Percentiles rank a stretch among this genome's conserved stretches.
phyloP scores from a whole-genome alignment of 2,888 invertebrate species.

The Troglohyphantes excavatus region DNA sequence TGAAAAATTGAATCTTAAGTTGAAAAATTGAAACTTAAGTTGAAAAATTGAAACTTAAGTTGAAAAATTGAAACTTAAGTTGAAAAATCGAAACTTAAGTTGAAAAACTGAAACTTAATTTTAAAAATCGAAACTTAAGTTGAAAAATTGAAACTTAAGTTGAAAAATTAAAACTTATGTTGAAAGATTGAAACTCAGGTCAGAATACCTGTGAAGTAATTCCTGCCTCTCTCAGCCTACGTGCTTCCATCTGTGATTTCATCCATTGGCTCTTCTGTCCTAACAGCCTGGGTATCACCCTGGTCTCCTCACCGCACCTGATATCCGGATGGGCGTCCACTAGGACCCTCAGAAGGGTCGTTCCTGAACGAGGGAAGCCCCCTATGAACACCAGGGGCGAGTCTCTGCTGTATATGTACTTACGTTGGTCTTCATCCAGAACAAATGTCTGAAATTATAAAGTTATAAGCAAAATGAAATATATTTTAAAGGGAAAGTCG shows the following conservation, averaged over 20 bases:
- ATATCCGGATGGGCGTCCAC: slow-evolving; percentile 98
- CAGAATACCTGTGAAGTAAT: slow-evolving; percentile 90
- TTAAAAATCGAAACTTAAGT: too few relatives aligned
- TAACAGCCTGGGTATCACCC: slow-evolving; percentile 97
- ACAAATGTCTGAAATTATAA: slow-evolving; percentile 63
- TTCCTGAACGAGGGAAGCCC: slow-evolving; percentile 98
- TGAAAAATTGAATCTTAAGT: too few relatives aligned
- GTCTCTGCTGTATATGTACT: slow-evolving; percentile 87
- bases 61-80: too few relatives aligned
- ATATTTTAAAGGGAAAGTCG: neutral
- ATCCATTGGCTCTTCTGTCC: slow-evolving; percentile 98
- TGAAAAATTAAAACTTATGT: too few relatives aligned
- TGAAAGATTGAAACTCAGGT: too few relatives aligned
- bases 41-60: too few relatives aligned
- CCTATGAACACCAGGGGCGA: slow-evolving; percentile 98
- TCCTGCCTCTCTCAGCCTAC: slow-evolving; percentile 95
- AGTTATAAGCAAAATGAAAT: neutral
- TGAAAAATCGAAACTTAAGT: too few relatives aligned
- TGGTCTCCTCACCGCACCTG: slow-evolving; percentile 97
- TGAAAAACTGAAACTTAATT: too few relatives aligned
- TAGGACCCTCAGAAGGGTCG: slow-evolving; percentile 98
- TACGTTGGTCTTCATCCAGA: slow-evolving; percentile 62
- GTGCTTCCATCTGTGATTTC: slow-evolving; percentile 94
- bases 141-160: too few relatives aligned
- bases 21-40: too few relatives aligned